Base-by-base conservation (phyloP, 2,113 vertebrate species). In the Mola mola region DNA sequence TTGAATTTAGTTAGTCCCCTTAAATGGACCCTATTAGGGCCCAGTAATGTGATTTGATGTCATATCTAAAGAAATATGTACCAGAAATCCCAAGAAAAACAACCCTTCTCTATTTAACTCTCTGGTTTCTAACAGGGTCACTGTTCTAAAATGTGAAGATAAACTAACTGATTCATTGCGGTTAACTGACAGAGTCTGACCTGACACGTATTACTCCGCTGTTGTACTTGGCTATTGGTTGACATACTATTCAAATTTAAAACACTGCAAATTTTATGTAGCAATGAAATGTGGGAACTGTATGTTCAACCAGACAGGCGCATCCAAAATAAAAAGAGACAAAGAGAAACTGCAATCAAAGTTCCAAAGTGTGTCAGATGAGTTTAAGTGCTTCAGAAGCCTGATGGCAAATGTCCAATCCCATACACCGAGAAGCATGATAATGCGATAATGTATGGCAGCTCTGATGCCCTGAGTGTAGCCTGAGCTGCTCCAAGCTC, bases 391-490 rank as follows among this genome's bases (percentile, higher is more conserved):
- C 62, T 81, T 15, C 37, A 26, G 36, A 57, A 58, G 72, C 78
- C 76, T 64, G 26, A 63, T 70, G 75, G 83, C 71, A 72, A 66
- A 77, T 21, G 71, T 48, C 70, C 84, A 78, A 68, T 52, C 67
- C 60, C 59, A 52, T 79, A 76, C 79, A 80, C 70, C 11, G 66
- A 62, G 83, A 83, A 86, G 78, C 79, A 77, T 71, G 69, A 75
- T 79, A 71, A 83, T 79, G 74, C 57, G 73, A 79, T 85, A 60
- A 78, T 60, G 59, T 61, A 70, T 63, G 62, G 66, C 68, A 66
- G 75, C 62, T 36, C 26, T 16, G 48, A 52, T 26, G 67, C 82
- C 49, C 57, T 1, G 51, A 75, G 78, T 25, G 21, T 26, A 29
- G 66, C 74, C 74, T 4, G 46, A 40, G 63, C 51, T 15, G 60